Base-by-base conservation (phyloP, 2,888 invertebrate genomes). In the Meiosimyza platycephala region DNA sequence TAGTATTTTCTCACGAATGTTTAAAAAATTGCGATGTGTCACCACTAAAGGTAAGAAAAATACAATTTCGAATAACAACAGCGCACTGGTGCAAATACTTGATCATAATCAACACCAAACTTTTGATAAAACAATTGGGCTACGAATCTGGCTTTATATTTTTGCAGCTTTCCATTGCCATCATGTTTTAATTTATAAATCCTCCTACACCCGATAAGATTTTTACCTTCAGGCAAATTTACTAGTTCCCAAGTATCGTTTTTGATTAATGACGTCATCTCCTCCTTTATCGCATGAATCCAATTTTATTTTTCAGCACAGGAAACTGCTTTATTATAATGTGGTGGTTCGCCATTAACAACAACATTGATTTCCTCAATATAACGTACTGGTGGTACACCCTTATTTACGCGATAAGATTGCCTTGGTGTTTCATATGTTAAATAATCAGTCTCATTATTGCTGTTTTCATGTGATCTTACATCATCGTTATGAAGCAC, bases 31-130 rank as follows among this genome's bases (percentile, higher is more conserved):
- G n/a, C n/a, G n/a, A n/a, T n/a, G n/a, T n/a, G n/a, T n/a, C n/a
- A n/a, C n/a, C n/a, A n/a, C n/a, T n/a, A n/a, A n/a, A n/a, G n/a
- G n/a, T n/a, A n/a, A n/a, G n/a, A n/a, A n/a, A n/a, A n/a, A n/a
- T n/a, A n/a, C n/a, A n/a, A n/a, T n/a, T n/a, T n/a, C n/a, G n/a
- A n/a, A n/a, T n/a, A n/a, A n/a, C n/a, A n/a, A n/a, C n/a, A n/a
- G n/a, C n/a, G n/a, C n/a, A 71, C 64, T 11, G 71, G 64, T 22
- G 64, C 71, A 55, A 71, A 71, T 11, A 64, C 71, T 13, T 64
- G 40, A 33, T 70, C 69, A 62, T 70, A 70, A 33, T 69, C 68
- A 18, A 47, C 62, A 11, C 62, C 69, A 40, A 52, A 70, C 52
- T 60, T 70, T 15, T 70, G 52, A 11, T 5, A 28, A 51, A 70